Evolutionary conservation across 1,140 invertebrate genomes (phyloP).

Genomic region (Carposina sasakii): DNA sequence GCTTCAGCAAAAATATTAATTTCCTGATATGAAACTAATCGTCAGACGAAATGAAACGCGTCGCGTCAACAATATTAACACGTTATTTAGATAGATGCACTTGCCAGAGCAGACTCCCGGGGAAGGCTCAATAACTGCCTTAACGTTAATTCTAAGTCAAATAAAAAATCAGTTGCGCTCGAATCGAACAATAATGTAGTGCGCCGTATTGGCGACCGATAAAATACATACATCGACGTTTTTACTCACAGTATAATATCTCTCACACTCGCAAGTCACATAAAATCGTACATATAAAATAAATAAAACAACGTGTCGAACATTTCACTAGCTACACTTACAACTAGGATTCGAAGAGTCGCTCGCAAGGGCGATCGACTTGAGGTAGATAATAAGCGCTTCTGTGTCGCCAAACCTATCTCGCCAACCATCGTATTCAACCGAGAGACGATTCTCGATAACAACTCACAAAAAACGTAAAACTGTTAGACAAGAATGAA

Average conservation of each 20-base stretch:
- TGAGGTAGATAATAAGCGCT: slow-evolving; percentile 49
- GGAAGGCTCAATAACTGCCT: slow-evolving; percentile 19
- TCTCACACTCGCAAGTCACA: too few relatives aligned
- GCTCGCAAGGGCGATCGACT: slow-evolving; percentile 33
- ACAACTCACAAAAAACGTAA: too few relatives aligned
- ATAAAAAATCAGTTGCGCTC: slow-evolving; percentile 17
- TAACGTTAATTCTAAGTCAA: slow-evolving; percentile 5
- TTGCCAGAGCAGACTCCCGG: slow-evolving; percentile 22
- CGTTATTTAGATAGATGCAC: slow-evolving; percentile 15
- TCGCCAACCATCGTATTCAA: too few relatives aligned
- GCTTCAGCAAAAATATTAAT: slow-evolving; percentile 43
- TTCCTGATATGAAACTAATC: slow-evolving; percentile 45
- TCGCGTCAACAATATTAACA: slow-evolving; percentile 8
- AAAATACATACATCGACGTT: not conserved
- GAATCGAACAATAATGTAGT: slow-evolving; percentile 13
- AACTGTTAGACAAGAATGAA: too few relatives aligned
- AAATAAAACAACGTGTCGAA: slow-evolving; percentile 43
- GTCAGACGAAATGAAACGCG: slow-evolving; percentile 21
- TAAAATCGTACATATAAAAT: slow-evolving; percentile 38
- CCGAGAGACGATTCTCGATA: too few relatives aligned
- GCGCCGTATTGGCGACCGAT: not conserved
- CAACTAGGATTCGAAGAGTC: slow-evolving; percentile 65
- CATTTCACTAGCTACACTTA: slow-evolving; percentile 65
- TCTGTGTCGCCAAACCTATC: too few relatives aligned
- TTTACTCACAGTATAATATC: too few relatives aligned